These are phyloP conservation scores for Nothoprocta pentlandii DNA, from an alignment of 2,113 vertebrate species.

Conservation along the genomic window DNA sequence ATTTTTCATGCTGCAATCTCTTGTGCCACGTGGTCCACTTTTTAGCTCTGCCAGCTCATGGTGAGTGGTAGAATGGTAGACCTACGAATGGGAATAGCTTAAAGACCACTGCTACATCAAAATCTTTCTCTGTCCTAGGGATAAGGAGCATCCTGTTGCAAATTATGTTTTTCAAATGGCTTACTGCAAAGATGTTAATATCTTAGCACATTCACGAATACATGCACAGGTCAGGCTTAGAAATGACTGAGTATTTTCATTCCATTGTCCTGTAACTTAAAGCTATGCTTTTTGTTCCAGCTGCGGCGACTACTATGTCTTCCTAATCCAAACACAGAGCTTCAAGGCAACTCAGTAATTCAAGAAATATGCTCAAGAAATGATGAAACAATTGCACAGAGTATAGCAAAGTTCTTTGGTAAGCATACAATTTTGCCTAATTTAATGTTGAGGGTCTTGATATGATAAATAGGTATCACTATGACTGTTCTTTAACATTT, in stretches of 20 bases:
- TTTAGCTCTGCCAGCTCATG: background rate
- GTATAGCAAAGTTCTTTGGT: background rate
- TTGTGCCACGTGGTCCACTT: background rate
- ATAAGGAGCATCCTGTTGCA: background rate
- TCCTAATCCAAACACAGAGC: background rate
- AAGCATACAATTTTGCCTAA: background rate
- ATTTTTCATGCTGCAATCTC: fast-evolving
- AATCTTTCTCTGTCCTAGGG: background rate
- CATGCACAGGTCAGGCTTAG: background rate
- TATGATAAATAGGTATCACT: background rate
- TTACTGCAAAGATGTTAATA: background rate
- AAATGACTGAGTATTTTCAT: background rate
- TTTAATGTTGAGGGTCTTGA: background rate
- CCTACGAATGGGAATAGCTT: background rate
- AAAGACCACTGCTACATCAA: background rate
- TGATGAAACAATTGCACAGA: background rate
- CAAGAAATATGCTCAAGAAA: background rate
- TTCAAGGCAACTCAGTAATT: background rate
- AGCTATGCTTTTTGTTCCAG: background rate
- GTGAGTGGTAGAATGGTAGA: background rate
- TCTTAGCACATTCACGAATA: background rate
- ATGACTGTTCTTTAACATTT: background rate
- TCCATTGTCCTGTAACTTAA: background rate
- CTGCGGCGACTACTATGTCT: background rate
- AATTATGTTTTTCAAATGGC: background rate